A percentile compares a stretch with the other conserved stretches of the same genome.
Conservation (phyloP, 2,888 invertebrate genomes). For the Prenolepis imparis region DNA sequence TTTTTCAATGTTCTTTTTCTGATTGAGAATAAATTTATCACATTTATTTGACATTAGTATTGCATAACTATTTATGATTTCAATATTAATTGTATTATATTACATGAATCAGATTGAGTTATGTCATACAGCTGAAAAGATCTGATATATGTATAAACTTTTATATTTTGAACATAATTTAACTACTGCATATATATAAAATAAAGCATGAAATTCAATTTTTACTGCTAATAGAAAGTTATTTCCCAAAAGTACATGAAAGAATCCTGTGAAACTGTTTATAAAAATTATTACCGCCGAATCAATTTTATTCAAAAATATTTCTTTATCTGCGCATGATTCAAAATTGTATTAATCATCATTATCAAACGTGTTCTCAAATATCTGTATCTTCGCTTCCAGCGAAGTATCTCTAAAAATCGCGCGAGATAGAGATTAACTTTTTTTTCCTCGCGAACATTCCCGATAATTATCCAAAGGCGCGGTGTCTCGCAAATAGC, state of each 20-base stretch:
- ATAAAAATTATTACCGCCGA: constrained; percentile 7
- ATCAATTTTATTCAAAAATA: constrained; percentile 4
- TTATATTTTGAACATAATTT: neutral
- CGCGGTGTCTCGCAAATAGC: constrained; percentile 19
- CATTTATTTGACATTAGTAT: neutral
- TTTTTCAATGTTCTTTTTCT: neutral
- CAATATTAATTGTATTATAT: neutral
- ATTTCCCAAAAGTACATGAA: neutral
- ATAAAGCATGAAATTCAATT: neutral
- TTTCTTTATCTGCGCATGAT: constrained; percentile 10
- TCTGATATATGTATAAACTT: neutral
- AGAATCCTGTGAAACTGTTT: neutral
- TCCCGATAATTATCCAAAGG: neutral
- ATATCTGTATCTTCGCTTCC: neutral
- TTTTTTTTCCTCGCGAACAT: neutral
- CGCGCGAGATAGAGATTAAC: neutral
- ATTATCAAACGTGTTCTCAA: constrained; percentile 3
- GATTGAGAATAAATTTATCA: neutral
- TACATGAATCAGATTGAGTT: neutral
- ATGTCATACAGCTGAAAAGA: neutral
- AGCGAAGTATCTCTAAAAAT: neutral
- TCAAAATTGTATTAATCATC: constrained; percentile 21
- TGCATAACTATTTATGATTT: neutral
- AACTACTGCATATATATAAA: neutral
- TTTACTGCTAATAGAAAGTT: neutral